A percentile compares a stretch with the other conserved stretches of the same genome.
Conservation (phyloP, 1,140 invertebrate genomes). For the Ips nitidus region DNA sequence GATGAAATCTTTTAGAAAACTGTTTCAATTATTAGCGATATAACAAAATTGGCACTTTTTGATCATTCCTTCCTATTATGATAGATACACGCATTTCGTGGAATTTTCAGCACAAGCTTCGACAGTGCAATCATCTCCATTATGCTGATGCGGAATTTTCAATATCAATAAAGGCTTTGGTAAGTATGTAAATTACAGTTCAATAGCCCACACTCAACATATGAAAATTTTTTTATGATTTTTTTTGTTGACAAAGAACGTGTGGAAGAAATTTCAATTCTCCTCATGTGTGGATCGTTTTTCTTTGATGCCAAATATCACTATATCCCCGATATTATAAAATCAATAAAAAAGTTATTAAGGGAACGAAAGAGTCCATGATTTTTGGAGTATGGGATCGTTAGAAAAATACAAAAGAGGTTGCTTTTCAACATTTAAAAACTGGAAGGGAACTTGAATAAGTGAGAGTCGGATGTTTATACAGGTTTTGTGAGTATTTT, state of each 20-base stretch:
- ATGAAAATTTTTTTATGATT: constrained; percentile 5
- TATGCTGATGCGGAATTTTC: constrained; percentile 2
- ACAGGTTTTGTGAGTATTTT: constrained; percentile 10
- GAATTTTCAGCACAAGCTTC: too few relatives aligned
- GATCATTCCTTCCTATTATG: too few relatives aligned
- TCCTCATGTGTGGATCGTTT: constrained; percentile 13
- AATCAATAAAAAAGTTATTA: constrained; percentile 23
- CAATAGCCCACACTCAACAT: constrained; percentile 13
- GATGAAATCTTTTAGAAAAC: too few relatives aligned
- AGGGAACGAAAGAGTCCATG: constrained; percentile 9
- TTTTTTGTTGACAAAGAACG: constrained; percentile 9
- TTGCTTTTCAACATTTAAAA: constrained; percentile 15
- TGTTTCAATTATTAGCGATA: too few relatives aligned
- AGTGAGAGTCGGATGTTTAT: constrained; percentile 6
- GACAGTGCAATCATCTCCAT: too few relatives aligned
- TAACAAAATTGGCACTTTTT: too few relatives aligned
- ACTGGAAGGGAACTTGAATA: constrained; percentile 10
- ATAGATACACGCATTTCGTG: too few relatives aligned
- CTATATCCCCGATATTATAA: constrained; percentile 7
- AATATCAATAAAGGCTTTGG: constrained; percentile 7
- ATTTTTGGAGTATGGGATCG: constrained; percentile 8
- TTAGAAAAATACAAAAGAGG: constrained; percentile 16
- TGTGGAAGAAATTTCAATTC: constrained; percentile 17
- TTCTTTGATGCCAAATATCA: constrained; percentile 13
- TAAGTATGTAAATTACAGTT: constrained; percentile 12